Conservation (phyloP, 2,797 vertebrate species). For the Oreochromis mossambicus region DNA sequence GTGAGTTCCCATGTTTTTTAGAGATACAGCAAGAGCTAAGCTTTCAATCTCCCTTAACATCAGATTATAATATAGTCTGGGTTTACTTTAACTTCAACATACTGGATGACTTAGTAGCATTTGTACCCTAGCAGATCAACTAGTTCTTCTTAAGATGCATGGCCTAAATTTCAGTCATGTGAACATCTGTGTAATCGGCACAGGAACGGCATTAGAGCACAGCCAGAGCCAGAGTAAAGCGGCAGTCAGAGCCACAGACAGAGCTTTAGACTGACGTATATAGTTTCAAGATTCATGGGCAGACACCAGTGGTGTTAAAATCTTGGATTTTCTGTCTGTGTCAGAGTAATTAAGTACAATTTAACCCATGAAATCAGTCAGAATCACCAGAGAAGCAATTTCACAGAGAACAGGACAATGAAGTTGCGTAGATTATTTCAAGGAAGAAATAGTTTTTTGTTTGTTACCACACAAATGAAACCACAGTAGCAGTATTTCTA, state of each 20-base stretch:
- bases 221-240: slow-evolving; percentile 21
- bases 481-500: not conserved
- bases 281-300: not conserved
- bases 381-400: not conserved
- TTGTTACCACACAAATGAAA: not conserved
- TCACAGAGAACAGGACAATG: not conserved
- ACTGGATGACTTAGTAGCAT: not conserved
- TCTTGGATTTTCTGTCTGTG: slow-evolving; percentile 14
- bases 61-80: slow-evolving; percentile 14
- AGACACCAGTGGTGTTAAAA: not conserved
- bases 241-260: not conserved
- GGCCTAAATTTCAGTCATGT: slow-evolving; percentile 68
- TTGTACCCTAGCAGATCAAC: slow-evolving; percentile 36
- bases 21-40: not conserved
- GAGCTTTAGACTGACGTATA: slow-evolving; percentile 43
- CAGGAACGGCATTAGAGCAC: slow-evolving; percentile 2
- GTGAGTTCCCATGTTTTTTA: slow-evolving; percentile 70
- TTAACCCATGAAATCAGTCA: not conserved
- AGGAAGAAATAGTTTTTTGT: not conserved
- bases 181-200: slow-evolving; percentile 63
- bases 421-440: not conserved
- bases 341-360: not conserved
- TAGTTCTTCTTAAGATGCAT: slow-evolving; percentile 54
- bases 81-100: not conserved
- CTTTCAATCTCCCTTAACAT: not conserved